Evolutionary conservation across 2,888 invertebrate genomes (phyloP).

Genomic region (Neuroscelio doddi): DNA sequence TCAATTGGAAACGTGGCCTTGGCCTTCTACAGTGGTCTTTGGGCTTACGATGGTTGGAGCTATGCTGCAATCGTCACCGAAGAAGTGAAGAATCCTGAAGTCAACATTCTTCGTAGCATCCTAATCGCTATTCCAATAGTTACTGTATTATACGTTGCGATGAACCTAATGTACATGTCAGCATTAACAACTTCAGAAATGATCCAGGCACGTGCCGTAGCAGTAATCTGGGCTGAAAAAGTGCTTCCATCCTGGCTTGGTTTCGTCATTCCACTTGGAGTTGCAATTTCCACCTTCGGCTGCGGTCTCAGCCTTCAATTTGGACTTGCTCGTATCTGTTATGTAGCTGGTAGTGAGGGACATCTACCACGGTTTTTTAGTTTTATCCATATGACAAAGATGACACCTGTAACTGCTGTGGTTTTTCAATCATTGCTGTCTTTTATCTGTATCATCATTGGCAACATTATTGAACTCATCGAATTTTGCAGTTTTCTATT

Average conservation of each 20-base stretch:
- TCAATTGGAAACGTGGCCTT: constrained; percentile 81
- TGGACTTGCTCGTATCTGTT: constrained; percentile 83
- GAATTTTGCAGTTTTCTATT: constrained; percentile 90
- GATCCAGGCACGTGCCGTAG: constrained; percentile 83
- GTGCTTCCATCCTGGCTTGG: constrained; percentile 78
- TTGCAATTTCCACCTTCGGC: constrained; percentile 85
- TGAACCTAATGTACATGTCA: constrained; percentile 93
- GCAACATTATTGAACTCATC: constrained; percentile 84
- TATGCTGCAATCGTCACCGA: constrained; percentile 84
- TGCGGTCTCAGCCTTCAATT: constrained; percentile 86
- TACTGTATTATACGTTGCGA: constrained; percentile 84
- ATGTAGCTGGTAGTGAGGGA: constrained; percentile 86
- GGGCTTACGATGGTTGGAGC: constrained; percentile 94
- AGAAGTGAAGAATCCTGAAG: constrained; percentile 82
- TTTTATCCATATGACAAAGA: constrained; percentile 81
- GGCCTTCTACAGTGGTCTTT: constrained; percentile 87
- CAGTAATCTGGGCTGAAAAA: constrained; percentile 81
- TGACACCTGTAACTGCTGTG: constrained; percentile 88
- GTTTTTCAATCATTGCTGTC: constrained; percentile 84
- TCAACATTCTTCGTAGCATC: constrained; percentile 87
- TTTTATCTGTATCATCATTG: constrained; percentile 80
- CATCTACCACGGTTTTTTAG: constrained; percentile 86
- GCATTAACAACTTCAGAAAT: constrained; percentile 83
- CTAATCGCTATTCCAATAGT: constrained; percentile 87
- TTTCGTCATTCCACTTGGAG: constrained; percentile 83